A percentile compares a stretch with the other conserved stretches of the same genome.
Conservation (phyloP, 92 coral and sea anemone species). For the Epizoanthus illoricatus region DNA sequence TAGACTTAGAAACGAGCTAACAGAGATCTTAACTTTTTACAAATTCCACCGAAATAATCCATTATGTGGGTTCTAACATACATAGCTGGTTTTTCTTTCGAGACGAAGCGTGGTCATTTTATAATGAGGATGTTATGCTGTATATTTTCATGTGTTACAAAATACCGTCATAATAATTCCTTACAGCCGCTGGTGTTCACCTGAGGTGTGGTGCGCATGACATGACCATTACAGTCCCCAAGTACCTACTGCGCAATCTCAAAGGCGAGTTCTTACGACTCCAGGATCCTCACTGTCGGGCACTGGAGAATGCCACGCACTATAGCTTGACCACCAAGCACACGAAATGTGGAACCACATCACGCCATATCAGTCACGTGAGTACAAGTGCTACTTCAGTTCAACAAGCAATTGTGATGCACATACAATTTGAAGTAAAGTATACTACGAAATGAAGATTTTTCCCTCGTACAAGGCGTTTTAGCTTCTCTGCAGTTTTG, state of each 20-base stretch:
- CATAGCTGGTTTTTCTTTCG: no score
- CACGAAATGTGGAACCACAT: constrained; percentile 76
- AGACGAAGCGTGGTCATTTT: no score
- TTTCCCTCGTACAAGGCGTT: no score
- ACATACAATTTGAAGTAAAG: no score
- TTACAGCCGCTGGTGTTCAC: constrained; percentile 72
- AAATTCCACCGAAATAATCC: no score
- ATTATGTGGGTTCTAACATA: no score
- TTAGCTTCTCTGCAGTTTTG: no score
- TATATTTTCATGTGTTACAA: background rate
- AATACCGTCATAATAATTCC: background rate
- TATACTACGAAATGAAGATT: no score
- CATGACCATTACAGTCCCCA: constrained; percentile 74
- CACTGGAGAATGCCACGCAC: constrained; percentile 75
- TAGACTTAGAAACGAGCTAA: no score
- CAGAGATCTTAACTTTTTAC: no score
- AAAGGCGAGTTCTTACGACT: constrained; percentile 76
- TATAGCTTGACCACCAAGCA: constrained; percentile 69
- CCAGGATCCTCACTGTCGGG: constrained; percentile 68
- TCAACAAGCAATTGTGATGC: no score
- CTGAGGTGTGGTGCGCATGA: constrained; percentile 73
- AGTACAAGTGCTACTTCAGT: background rate
- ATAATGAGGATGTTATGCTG: background rate
- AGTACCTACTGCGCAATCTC: constrained; percentile 72
- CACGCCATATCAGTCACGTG: constrained; percentile 70